Base-by-base conservation (phyloP, 2,888 invertebrate species). In the Coenonympha arcania region DNA sequence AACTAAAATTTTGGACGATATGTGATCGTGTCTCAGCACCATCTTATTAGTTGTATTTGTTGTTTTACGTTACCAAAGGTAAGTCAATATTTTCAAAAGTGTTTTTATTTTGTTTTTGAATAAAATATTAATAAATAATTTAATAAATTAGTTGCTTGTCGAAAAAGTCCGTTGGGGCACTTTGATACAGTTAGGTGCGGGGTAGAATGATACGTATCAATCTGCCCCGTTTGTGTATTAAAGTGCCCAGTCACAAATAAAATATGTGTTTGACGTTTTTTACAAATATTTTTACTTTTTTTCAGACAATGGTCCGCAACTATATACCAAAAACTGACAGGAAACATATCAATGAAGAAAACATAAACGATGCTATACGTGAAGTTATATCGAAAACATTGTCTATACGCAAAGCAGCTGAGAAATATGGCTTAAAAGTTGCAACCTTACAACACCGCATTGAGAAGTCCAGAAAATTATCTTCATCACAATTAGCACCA, bases 371-470 rank as follows among this genome's bases (percentile, higher is more conserved):
- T 31, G 49, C 55, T 39, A 57, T 55, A 55, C 40, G 50, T 52
- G 56, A 60, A 58, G 58, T 56, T n/a, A n/a, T n/a, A n/a, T n/a
- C n/a, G n/a, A n/a, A n/a, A n/a, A n/a, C n/a, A n/a, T n/a, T n/a
- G n/a, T 56, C 54, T 54, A 51, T 53, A 37, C 44, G 55, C 44
- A 53, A 53, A 46, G 47, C 53, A 33, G 56, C 57, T 31, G 52
- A 55, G 50, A 58, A 58, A 55, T 58, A 60, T 50, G 40, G 50
- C 40, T 56, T 58, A 40, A 55, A 55, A 54, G 34, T 50, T 48
- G 42, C 54, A 33, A 50, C 55, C 20, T 50, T 58, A 39, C 57
- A 59, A 56, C 53, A 58, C 55, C 58, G 54, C 48, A 54, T 59
- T 44, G 56, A 54, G 44, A 59, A 58, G 28, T 36, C 48, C 48